Base-by-base conservation (phyloP, 1,140 invertebrate genomes). In the Drosophila pallidifrons region DNA sequence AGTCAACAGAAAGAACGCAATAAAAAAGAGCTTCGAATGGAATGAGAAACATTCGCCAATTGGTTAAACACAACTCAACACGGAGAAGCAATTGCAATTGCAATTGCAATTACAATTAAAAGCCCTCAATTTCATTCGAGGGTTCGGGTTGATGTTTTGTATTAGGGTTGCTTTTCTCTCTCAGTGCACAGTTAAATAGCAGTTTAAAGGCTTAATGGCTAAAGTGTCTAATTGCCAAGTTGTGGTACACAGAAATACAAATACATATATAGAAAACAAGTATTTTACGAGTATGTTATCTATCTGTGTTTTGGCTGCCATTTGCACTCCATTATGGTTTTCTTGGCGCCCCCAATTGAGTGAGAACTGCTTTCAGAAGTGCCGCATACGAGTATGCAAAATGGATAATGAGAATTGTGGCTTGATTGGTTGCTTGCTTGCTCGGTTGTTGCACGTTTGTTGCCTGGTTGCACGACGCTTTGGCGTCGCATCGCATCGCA, bases 401-500 rank as follows among this genome's bases (percentile, higher is more conserved):
- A 80, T 59, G 38, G 58, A 43, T 71, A 79, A 70, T 75, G 65
- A 35, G 58, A 45, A 70, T 63, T 67, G 71, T 61, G 68, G 55
- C 67, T 81, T 78, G 78, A 85, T 86, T 79, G 76, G 72, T 71
- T 49, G 64, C 59, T 32, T 32, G 30, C 5, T 32, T 32, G 30
- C 20, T 25, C 20, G 20, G 3, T 25, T 25, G 30, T 6, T 38
- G 35, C 20, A 25, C 20, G 35, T 38, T 38, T 38, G 57, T 61
- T 43, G 46, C 46, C 30, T 11, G 8, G 57, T 71, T 76, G 75
- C 66, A n/a, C 52, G 58, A 30, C 55, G 61, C 10, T 58, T 41
- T 69, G 55, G 51, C 43, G 67, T 45, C 68, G 69, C 60, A 63
- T 81, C 58, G 78, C 82, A 64, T 87, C 77, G 74, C 81, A 78